Base-by-base conservation (phyloP, 1,140 invertebrate genomes). In the Pseudoatta argentina region DNA sequence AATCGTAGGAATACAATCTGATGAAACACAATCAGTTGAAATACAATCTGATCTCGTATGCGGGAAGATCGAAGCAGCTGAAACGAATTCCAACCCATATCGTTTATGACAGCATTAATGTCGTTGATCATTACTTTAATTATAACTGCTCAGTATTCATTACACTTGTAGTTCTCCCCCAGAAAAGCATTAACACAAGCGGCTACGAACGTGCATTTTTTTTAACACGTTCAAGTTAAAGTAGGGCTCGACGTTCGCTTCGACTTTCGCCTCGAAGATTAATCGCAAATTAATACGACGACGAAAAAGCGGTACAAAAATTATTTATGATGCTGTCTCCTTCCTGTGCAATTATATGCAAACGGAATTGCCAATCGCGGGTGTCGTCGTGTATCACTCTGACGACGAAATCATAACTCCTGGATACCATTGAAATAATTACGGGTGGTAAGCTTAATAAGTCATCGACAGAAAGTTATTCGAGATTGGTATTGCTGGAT, bases 221-320 rank as follows among this genome's bases (percentile, higher is more conserved):
- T 69, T 81, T 69, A 69, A 81, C 48, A 69, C 64, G 30, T 55
- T 18, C 30, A 30, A 55, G 18, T 55, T 69, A 57, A 81, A 81
- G 77, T 81, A 81, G 77, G 64, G 21, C 77, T 81, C 77, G 48
- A 79, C n/a, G n/a, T 3, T 27, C 16, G 44, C 27, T 10, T 63
- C 73, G 77, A 69, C 77, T 81, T 81, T 81, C 77, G 77, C 77
- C 64, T 69, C 48, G 63, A 81, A 81, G 77, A 81, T 81, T 81
- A 81, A 81, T 81, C 64, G 77, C 64, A n/a, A 81, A 81, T 81
- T 81, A 81, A 81, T 81, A 81, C 77, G 77, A 69, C 64, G 64
- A 69, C 64, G 77, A 81, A 81, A 81, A 81, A 81, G 77, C 77
- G 77, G 48, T 39, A 81, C 64, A 81, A 81, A 81, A 81, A 81